Conservation (phyloP, 2,888 invertebrate genomes). For the Nipponacmea schrenckii region DNA sequence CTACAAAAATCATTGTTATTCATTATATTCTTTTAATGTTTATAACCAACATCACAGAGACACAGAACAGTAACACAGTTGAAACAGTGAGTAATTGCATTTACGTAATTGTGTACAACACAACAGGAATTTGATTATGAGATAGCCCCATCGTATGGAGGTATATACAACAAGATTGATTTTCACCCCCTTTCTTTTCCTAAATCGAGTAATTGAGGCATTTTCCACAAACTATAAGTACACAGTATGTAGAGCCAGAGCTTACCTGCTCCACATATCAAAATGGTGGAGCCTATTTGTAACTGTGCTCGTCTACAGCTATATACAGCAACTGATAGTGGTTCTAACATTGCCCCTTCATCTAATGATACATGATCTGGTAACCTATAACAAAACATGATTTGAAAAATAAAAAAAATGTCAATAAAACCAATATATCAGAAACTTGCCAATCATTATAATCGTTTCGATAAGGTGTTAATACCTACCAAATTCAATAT, state of each 20-base stretch:
- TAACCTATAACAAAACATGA: constrained; percentile 40
- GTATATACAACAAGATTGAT: too few relatives aligned
- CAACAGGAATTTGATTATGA: too few relatives aligned
- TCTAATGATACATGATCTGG: constrained; percentile 58
- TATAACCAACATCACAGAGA: neutral
- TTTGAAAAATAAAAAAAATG: neutral
- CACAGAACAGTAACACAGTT: neutral
- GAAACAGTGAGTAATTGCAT: too few relatives aligned
- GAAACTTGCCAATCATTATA: too few relatives aligned
- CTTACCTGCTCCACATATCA: constrained; percentile 62
- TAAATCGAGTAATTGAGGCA: too few relatives aligned
- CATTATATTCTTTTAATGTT: neutral
- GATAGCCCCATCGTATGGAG: too few relatives aligned
- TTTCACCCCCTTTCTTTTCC: too few relatives aligned
- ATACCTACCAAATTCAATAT: too few relatives aligned
- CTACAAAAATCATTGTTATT: constrained; percentile 29
- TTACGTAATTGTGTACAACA: too few relatives aligned
- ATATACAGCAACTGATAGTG: constrained; percentile 61
- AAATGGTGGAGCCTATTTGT: constrained; percentile 48
- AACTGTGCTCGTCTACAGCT: constrained; percentile 57
- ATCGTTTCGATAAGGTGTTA: too few relatives aligned
- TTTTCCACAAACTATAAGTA: too few relatives aligned
- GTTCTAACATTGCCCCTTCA: constrained; percentile 62
- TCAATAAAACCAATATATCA: neutral
- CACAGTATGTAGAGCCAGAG: too few relatives aligned